Evolutionary conservation across 2,888 invertebrate genomes (phyloP).

Genomic region (Phania funesta): DNA sequence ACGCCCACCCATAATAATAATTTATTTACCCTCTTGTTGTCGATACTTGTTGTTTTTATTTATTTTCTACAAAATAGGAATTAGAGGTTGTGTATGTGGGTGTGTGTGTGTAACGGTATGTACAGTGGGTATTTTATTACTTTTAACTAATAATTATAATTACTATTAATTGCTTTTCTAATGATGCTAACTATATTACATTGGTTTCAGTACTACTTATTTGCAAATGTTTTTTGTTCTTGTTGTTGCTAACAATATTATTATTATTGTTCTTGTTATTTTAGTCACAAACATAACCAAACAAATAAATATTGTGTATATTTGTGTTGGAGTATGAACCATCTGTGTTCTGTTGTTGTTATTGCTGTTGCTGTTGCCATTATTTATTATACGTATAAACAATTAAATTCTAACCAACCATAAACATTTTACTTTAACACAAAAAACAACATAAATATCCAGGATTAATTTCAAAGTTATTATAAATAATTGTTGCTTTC

Average conservation of each 20-base stretch:
- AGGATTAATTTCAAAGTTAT: constrained; percentile 63
- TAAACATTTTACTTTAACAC: constrained; percentile 20
- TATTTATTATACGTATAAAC: constrained; percentile 61
- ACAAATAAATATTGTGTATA: constrained; percentile 20
- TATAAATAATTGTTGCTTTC: constrained; percentile 52
- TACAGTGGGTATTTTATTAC: constrained; percentile 38
- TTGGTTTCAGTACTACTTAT: constrained; percentile 8
- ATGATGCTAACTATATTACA: constrained; percentile 58
- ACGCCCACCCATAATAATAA: not conserved
- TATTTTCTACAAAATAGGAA: constrained; percentile 31
- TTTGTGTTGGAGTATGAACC: not conserved
- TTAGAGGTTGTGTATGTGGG: not conserved
- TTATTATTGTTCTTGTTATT: constrained; percentile 24
- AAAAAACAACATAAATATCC: constrained; percentile 12
- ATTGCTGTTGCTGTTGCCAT: not conserved
- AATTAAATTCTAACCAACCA: constrained; percentile 59
- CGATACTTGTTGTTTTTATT: not conserved
- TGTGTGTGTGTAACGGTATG: not conserved
- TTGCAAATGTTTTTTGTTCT: not conserved
- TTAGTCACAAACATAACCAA: constrained; percentile 8
- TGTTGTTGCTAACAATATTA: not conserved
- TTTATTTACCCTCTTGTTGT: constrained; percentile 15
- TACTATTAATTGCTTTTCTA: constrained; percentile 61
- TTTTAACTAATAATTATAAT: constrained; percentile 54
- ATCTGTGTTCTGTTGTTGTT: constrained; percentile 15